Evolutionary conservation across 2,113 vertebrate species (phyloP), one percentile per base, ranked within the genome.

Genomic region (Dolichallabes microphthalmus): DNA sequence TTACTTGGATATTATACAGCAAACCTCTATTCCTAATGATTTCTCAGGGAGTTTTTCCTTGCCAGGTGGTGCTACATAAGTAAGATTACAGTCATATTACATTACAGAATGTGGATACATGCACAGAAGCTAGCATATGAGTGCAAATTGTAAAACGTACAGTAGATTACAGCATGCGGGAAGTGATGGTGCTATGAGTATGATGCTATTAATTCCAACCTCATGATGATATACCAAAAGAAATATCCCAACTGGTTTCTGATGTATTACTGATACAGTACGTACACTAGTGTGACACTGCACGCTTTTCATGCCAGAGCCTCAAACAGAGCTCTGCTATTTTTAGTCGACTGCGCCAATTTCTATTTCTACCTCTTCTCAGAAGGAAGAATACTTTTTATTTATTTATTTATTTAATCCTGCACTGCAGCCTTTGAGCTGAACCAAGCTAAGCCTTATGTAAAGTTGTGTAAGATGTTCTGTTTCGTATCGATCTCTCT

Each of bases 391-490:
- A 58, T 35, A 4, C 20, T 52, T 75, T 73, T 61, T 61, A 22
- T 45, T 9, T 27, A 19, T 61, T 53, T 55, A 32, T 61, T 61
- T 55, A 32, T 73, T 61, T 61, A 73, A 77, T 14, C n/a, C 63
- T 10, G 30, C 17, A 1, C 19, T 53, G 14, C 52, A 57, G 66
- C 74, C 60, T 76, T 69, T 19, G 57, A 79, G 80, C 32, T 17
- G 53, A 35, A 50, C 74, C 30, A 19, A 35, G 35, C 50, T 4
- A 20, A 80, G 53, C 80, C 81, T 89, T 86, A 88, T 64, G 80
- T 85, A 87, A 89, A 84, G 76, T 84, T 82, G 84, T 74, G 60
- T 87, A 88, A 87, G 45, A 58, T 57, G 27, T 78, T 57, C 75
- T 78, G 27, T 27, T 22, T 32, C 9, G 27, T 57, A 57, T 30